phyloP scores from a whole-genome alignment of 2,113 vertebrate genomes.

The Heterocephalus glaber region DNA sequence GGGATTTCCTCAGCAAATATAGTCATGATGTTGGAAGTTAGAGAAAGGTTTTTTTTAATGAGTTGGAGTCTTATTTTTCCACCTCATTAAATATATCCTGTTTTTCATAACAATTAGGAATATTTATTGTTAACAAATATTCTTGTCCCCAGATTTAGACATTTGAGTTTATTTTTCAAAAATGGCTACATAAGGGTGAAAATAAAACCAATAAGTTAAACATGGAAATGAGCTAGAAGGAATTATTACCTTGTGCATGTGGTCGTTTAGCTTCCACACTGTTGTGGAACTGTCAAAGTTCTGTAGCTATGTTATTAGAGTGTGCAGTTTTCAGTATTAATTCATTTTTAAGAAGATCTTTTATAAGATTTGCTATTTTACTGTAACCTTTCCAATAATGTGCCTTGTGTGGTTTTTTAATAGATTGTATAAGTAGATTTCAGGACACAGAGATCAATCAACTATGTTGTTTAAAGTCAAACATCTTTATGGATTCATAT shows the following conservation, averaged over 20 bases:
- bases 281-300: background rate
- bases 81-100: background rate
- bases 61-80: background rate
- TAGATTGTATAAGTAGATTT: background rate
- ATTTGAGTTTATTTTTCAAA: slow-evolving; percentile 8
- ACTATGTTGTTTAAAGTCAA: background rate
- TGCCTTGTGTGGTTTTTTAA: background rate
- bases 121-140: background rate
- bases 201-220: background rate
- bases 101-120: background rate
- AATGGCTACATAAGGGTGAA: background rate
- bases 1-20: background rate
- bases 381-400: background rate
- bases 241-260: background rate
- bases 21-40: background rate
- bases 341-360: background rate
- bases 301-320: background rate
- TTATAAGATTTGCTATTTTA: background rate
- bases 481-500: background rate
- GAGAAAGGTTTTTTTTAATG: background rate
- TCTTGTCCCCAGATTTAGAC: background rate
- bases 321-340: background rate
- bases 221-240: background rate
- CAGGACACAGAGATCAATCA: background rate
- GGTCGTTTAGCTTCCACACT: background rate